A percentile compares a stretch with the other conserved stretches of the same genome.
These are phyloP conservation scores for Itoplectis maculator DNA, from an alignment of 2,888 invertebrate species.

Conservation along the genomic window DNA sequence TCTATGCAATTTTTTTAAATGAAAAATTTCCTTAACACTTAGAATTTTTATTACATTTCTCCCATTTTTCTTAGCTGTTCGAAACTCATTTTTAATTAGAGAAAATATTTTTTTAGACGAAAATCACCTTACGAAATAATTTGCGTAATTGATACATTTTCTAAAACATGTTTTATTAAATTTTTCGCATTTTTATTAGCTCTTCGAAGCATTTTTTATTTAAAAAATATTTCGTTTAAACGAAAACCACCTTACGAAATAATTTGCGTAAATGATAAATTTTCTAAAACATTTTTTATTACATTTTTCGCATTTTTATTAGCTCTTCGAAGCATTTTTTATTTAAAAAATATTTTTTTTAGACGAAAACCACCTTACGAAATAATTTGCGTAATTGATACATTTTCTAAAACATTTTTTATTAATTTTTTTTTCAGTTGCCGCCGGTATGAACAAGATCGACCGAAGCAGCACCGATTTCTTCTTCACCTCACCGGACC, in stretches of 20 bases:
- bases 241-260: no score
- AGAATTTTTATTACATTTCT: neutral
- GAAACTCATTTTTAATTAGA: no score
- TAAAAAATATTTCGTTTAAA: no score
- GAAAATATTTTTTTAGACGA: no score
- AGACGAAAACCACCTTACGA: no score
- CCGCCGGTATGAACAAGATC: constrained; percentile 88
- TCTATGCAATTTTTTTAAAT: neutral
- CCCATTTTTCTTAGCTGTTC: no score
- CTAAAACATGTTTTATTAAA: constrained; percentile 55
- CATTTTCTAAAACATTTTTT: constrained; percentile 35
- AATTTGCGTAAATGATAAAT: constrained; percentile 3
- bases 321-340: no score
- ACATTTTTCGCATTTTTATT: neutral
- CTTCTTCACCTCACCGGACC: constrained; percentile 88
- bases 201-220: no score
- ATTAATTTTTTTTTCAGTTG: constrained; percentile 82
- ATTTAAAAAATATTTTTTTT: no score
- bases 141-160: neutral
- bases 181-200: constrained; percentile 53
- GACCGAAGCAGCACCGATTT: constrained; percentile 89
- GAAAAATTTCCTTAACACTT: neutral
- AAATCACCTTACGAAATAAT: no score
- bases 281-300: constrained; percentile 6
- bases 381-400: constrained; percentile 4